Evolutionary conservation across 2,797 vertebrate genomes (phyloP).

Genomic region (Podarcis lilfordi): DNA sequence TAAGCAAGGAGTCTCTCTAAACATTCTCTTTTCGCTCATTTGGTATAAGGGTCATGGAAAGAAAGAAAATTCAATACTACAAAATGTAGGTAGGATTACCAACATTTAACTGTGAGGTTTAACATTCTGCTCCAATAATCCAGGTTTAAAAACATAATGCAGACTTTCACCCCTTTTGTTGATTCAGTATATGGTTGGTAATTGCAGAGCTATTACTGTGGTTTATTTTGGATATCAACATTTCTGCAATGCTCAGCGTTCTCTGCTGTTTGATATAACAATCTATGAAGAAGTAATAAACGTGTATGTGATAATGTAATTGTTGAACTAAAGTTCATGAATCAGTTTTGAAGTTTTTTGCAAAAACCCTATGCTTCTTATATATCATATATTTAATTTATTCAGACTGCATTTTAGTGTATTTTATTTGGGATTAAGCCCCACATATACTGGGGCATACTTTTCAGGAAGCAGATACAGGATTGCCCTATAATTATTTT

Average conservation of each 20-base stretch:
- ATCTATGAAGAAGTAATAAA: not conserved
- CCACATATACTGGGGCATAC: too few relatives aligned
- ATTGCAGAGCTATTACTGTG: not conserved
- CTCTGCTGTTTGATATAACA: not conserved
- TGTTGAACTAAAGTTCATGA: not conserved
- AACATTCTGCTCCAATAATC: not conserved
- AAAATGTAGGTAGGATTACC: not conserved
- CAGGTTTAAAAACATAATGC: not conserved
- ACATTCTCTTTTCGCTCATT: not conserved
- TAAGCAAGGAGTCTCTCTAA: not conserved
- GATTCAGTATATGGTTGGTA: not conserved
- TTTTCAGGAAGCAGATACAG: too few relatives aligned
- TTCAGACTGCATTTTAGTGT: not conserved
- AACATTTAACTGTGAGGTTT: not conserved
- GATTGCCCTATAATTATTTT: too few relatives aligned
- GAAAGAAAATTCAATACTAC: not conserved
- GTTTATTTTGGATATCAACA: not conserved
- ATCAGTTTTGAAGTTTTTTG: not conserved
- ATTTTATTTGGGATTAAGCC: too few relatives aligned
- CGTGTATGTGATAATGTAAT: not conserved
- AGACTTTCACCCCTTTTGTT: not conserved
- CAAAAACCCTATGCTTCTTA: not conserved
- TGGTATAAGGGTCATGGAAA: not conserved
- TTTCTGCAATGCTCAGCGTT: not conserved
- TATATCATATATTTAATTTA: not conserved